Evolutionary conservation across 2,797 vertebrate species (phyloP).

Genomic region (Rhodeus uyekii): DNA sequence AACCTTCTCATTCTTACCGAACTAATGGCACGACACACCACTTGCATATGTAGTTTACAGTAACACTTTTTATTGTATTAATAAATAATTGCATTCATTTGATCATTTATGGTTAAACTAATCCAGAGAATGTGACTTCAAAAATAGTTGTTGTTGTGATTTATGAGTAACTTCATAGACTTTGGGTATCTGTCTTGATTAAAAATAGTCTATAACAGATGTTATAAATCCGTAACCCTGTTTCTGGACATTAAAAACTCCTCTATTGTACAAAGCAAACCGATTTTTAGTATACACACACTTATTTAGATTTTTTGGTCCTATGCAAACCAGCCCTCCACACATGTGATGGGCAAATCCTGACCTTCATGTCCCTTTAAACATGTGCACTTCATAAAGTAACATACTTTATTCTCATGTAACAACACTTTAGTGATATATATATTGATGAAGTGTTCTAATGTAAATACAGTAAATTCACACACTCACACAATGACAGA

Average conservation of each 20-base stretch:
- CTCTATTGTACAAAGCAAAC: constrained; percentile 5
- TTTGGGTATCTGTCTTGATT: neutral
- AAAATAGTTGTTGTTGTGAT: constrained; percentile 40
- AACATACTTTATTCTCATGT: constrained; percentile 10
- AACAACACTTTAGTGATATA: constrained; percentile 36
- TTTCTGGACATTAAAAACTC: constrained; percentile 44
- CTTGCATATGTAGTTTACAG: constrained; percentile 38
- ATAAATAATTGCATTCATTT: constrained; percentile 25
- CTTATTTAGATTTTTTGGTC: constrained; percentile 18
- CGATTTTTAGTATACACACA: constrained; percentile 12
- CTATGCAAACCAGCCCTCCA: neutral
- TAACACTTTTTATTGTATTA: constrained; percentile 15
- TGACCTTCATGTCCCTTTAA: neutral
- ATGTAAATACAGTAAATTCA: constrained; percentile 30
- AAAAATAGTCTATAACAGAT: constrained; percentile 27
- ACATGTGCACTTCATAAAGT: constrained; percentile 3
- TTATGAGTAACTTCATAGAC: neutral
- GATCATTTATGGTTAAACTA: constrained; percentile 7
- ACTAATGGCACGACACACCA: constrained; percentile 16
- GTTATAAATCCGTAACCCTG: constrained; percentile 25
- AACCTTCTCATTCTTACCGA: neutral
- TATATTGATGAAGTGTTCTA: constrained; percentile 40
- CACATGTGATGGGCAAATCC: neutral
- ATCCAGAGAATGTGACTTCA: constrained; percentile 39
- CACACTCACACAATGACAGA: constrained; percentile 21